Evolutionary conservation across 53 echinoderm and acorn worm species (phyloP), one percentile per base, ranked within the genome.

Genomic region (Holothuria scabra): DNA sequence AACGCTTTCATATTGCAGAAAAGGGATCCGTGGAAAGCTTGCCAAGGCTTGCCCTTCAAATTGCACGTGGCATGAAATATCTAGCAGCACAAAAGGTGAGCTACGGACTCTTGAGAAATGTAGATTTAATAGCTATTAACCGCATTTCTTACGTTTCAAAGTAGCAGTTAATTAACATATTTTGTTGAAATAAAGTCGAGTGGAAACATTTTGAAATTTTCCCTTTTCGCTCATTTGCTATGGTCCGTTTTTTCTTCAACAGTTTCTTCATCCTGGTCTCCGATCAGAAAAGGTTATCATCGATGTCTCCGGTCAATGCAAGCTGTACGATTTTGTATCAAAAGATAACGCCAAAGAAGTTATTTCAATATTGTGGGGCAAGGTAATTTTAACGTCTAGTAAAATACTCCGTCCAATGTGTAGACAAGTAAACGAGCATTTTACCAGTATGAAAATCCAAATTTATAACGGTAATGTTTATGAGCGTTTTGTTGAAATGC

Each of bases 211-310:
- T 32, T 8, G 4, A 30, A 32, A 26, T 11, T 31, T 16, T n/a
- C n/a, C n/a, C n/a, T n/a, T n/a, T n/a, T n/a, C n/a, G n/a, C n/a
- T n/a, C n/a, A n/a, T n/a, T n/a, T n/a, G n/a, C n/a, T n/a, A n/a
- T n/a, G n/a, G n/a, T n/a, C 20, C n/a, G n/a, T n/a, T n/a, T n/a
- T 0, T 20, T 67, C 12, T 6, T 69, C 38, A 8, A 35, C 44
- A 69, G 69, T 69, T 69, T 46, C 16, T 69, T 2, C 35, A 35
- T 22, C 69, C 69, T 46, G 69, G 69, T 69, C 69, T 69, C 38
- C 34, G 69, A 0, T 20, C 37, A 38, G 44, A 69, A 22, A 69
- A 69, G 11, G 69, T 69, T 0, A 21, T 69, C 3, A 38, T 69
- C n/a, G 69, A 69, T 69, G 12, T 24, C 11, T n/a, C 69, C 8